Percentiles rank a stretch among this genome's conserved stretches.
These are phyloP conservation scores for Gryllus bimaculatus DNA, from an alignment of 1,140 invertebrate genomes.

Conservation along the genomic window DNA sequence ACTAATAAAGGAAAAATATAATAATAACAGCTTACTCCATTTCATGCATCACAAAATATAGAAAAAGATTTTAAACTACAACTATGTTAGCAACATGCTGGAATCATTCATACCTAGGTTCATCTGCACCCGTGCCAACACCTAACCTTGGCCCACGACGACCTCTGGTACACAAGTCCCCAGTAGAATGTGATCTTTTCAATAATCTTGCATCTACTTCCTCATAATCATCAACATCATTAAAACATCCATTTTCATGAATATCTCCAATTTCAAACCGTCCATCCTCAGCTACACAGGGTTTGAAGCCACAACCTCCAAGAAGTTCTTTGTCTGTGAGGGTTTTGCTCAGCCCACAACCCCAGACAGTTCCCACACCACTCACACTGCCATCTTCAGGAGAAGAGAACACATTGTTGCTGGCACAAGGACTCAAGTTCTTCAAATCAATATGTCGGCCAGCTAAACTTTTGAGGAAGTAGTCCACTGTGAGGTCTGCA, in stretches of 20 bases:
- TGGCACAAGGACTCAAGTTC: conserved; percentile 12
- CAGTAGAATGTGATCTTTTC: conserved; percentile 40
- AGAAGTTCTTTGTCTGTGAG: conserved; percentile 18
- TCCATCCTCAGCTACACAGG: conserved; percentile 34
- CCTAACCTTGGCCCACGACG: conserved; percentile 27
- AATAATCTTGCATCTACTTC: conserved; percentile 31
- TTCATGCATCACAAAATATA: no score
- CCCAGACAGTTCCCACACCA: conserved; percentile 10
- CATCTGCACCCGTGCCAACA: conserved; percentile 18
- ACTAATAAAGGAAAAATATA: no score
- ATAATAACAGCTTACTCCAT: no score
- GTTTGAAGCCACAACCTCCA: conserved; percentile 17
- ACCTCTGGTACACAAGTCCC: conserved; percentile 35
- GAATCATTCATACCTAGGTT: conserved; percentile 20
- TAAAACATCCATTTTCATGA: conserved; percentile 37
- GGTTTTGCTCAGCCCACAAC: conserved; percentile 19
- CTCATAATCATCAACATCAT: conserved; percentile 34
- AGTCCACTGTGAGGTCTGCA: conserved; percentile 44
- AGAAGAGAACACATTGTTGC: conserved; percentile 17
- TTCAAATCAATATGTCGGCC: conserved; percentile 27
- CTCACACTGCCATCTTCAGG: conserved; percentile 12
- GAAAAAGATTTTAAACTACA: no score
- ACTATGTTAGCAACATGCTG: no score
- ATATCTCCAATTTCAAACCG: conserved; percentile 44
- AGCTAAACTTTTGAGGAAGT: conserved; percentile 43